Percentiles rank a stretch among this genome's conserved stretches.
Evolutionary conservation across 2,797 vertebrate species (phyloP).

Genomic region (Lepidocolaptes lacrymiger): DNA sequence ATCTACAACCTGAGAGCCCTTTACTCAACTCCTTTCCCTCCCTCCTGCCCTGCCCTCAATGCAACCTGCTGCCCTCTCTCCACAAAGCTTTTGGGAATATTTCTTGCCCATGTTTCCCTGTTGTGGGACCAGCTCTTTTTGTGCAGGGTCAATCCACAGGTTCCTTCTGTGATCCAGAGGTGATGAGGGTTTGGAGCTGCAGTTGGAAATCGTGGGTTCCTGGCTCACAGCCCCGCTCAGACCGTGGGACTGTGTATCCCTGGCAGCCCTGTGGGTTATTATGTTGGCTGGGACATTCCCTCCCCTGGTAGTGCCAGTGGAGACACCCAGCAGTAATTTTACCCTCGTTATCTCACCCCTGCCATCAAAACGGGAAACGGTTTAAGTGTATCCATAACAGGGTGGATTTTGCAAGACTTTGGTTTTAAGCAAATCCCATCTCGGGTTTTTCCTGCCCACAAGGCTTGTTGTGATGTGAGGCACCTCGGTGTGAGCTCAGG

Average conservation of each 20-base stretch:
- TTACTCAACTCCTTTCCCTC: not conserved
- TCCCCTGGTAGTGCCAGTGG: not conserved
- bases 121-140: accelerated
- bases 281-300: not conserved
- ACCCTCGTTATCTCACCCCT: not conserved
- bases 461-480: not conserved
- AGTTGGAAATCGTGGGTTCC: not conserved
- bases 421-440: not conserved
- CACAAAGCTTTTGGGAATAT: not conserved
- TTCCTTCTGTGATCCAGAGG: not conserved
- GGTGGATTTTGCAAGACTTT: constrained; percentile 20
- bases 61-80: not conserved
- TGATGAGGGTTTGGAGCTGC: not conserved
- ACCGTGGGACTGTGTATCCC: accelerated
- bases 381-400: not conserved
- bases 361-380: not conserved
- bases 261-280: not conserved
- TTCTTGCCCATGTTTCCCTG: accelerated
- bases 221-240: not conserved
- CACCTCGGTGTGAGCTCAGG: not conserved
- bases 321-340: not conserved
- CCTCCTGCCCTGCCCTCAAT: not conserved
- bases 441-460: not conserved
- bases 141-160: accelerated
- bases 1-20: not conserved